Percentiles rank a stretch among this genome's conserved stretches.
phyloP scores from a whole-genome alignment of 2,888 invertebrate genomes.

The Troides helena region DNA sequence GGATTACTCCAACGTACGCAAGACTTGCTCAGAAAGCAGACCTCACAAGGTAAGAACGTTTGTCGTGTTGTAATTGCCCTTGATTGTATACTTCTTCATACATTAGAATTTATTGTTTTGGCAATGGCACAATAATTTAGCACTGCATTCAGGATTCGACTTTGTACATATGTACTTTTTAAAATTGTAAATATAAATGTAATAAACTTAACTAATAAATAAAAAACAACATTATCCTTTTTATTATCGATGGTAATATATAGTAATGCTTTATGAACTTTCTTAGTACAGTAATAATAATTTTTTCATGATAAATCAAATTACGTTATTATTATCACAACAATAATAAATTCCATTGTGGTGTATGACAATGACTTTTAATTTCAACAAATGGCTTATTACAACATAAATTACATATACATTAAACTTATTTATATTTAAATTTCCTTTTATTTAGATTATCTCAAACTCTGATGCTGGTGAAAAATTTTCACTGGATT shows the following conservation, averaged over 20 bases:
- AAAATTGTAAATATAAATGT: neutral
- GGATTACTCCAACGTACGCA: slow-evolving; percentile 94
- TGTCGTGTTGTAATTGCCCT: slow-evolving; percentile 63
- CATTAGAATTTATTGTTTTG: slow-evolving; percentile 35
- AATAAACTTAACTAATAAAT: too few species aligned
- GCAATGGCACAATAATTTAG: slow-evolving; percentile 34
- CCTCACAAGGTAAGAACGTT: slow-evolving; percentile 84
- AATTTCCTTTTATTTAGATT: slow-evolving; percentile 77
- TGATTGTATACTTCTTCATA: slow-evolving; percentile 42
- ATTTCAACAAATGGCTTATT: too few species aligned
- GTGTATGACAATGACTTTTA: too few species aligned
- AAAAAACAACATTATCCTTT: too few species aligned
- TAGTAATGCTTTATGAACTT: too few species aligned
- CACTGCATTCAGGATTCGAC: slow-evolving; percentile 7
- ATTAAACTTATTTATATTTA: neutral
- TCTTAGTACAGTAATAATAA: too few species aligned
- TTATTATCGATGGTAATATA: too few species aligned
- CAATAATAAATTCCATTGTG: too few species aligned
- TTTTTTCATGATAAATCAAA: too few species aligned
- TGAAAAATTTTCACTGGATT: slow-evolving; percentile 96
- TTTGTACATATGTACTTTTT: neutral
- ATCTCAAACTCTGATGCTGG: slow-evolving; percentile 91
- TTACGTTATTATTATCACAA: too few species aligned
- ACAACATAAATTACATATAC: too few species aligned
- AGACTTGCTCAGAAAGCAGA: slow-evolving; percentile 96